Evolutionary conservation across 1,140 invertebrate genomes (phyloP).

Genomic region (Zaprionus ghesquierei): DNA sequence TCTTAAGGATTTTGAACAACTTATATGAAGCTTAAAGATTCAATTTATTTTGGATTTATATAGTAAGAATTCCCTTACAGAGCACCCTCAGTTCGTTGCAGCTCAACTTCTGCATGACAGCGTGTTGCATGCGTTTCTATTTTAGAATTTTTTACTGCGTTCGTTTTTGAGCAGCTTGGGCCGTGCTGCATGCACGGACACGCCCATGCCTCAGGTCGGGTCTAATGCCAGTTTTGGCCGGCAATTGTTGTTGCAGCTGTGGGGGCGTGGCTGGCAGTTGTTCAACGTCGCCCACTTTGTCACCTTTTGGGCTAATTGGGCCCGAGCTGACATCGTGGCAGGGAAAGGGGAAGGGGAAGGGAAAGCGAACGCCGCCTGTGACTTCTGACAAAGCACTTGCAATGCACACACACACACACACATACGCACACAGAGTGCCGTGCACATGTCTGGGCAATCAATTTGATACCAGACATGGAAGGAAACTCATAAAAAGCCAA

Average conservation of each 20-base stretch:
- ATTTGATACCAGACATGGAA: constrained; percentile 54
- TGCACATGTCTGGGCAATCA: constrained; percentile 55
- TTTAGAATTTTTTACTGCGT: constrained; percentile 9
- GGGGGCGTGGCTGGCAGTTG: constrained; percentile 9
- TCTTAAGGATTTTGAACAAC: too few relatives aligned
- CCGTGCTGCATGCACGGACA: neutral
- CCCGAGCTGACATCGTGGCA: neutral
- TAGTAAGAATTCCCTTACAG: neutral
- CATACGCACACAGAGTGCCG: neutral
- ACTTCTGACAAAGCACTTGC: constrained; percentile 54
- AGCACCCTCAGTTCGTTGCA: neutral
- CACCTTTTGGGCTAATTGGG: constrained; percentile 23
- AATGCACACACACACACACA: constrained; percentile 29
- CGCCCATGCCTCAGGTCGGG: neutral
- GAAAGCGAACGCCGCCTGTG: neutral
- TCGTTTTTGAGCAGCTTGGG: constrained; percentile 1
- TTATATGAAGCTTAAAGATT: neutral
- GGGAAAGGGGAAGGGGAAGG: neutral
- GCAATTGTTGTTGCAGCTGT: constrained; percentile 2
- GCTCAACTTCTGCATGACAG: neutral
- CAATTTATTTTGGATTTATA: neutral
- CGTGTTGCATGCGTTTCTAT: neutral
- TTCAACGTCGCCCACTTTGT: constrained; percentile 7
- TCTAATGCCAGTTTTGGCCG: constrained; percentile 16
- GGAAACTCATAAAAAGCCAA: constrained; percentile 39